These are phyloP conservation scores for Geophilus truncorum DNA, from an alignment of 2,888 invertebrate species.

Conservation along the genomic window DNA sequence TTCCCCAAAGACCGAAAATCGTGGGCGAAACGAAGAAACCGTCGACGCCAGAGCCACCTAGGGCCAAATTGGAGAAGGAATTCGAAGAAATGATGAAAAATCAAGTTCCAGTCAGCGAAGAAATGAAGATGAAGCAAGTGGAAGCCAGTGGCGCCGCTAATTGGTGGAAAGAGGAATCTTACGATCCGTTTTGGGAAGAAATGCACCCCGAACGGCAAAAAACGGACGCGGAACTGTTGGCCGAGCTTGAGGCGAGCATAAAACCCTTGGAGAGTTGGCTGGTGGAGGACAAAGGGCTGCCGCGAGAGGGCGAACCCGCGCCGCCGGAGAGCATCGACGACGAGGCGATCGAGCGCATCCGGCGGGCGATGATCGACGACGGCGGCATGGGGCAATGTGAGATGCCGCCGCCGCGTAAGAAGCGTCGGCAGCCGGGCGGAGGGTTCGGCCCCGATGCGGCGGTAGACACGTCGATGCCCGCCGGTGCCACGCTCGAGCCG, in stretches of 20 bases:
- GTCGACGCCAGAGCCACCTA: not conserved
- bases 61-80: not conserved
- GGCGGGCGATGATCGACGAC: conserved; percentile 3
- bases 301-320: not conserved
- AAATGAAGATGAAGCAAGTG: no score
- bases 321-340: not conserved
- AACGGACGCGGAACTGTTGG: not conserved
- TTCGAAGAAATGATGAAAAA: not conserved
- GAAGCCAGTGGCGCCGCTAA: not conserved
- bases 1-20: not conserved
- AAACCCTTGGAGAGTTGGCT: not conserved
- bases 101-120: not conserved
- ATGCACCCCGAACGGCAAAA: not conserved
- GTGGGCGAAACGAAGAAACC: not conserved
- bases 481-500: not conserved
- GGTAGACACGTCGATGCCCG: no score
- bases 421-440: not conserved
- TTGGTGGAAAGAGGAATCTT: not conserved
- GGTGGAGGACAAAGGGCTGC: not conserved
- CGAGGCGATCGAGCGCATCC: not conserved
- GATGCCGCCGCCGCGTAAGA: conserved; percentile 28
- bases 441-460: no score
- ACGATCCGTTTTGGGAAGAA: not conserved
- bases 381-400: not conserved
- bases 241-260: not conserved